Evolutionary conservation across 2,113 vertebrate genomes (phyloP).

Genomic region (Mesitornis unicolor): DNA sequence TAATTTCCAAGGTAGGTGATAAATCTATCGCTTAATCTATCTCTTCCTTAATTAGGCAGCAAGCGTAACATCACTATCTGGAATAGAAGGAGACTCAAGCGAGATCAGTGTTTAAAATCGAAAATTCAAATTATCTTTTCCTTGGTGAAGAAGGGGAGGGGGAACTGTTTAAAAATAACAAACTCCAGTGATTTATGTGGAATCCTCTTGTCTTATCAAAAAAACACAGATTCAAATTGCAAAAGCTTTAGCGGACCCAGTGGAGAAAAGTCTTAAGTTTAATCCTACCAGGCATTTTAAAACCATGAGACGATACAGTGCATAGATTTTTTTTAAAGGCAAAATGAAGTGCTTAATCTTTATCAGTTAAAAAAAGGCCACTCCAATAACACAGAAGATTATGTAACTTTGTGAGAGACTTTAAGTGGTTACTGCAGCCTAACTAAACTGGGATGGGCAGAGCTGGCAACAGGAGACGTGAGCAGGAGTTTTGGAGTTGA

Average conservation of each 20-base stretch:
- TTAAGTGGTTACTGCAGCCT: neutral
- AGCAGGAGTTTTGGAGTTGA: neutral
- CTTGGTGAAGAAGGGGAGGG: neutral
- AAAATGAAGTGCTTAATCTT: constrained; percentile 39
- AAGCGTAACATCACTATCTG: neutral
- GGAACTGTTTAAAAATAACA: constrained; percentile 11
- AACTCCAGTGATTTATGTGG: neutral
- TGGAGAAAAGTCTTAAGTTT: neutral
- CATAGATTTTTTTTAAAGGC: constrained; percentile 12
- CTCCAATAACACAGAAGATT: neutral
- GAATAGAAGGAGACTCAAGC: neutral
- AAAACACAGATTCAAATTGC: neutral
- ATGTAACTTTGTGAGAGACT: neutral
- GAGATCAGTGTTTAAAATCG: constrained; percentile 27
- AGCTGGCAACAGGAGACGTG: neutral
- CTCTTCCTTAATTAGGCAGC: constrained; percentile 33
- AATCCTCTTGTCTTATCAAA: constrained; percentile 16
- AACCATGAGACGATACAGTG: neutral
- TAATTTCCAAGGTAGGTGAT: constrained; percentile 2
- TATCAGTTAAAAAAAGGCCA: neutral
- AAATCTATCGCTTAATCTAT: neutral
- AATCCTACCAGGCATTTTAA: constrained; percentile 32
- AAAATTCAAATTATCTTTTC: constrained; percentile 15
- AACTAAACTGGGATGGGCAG: rapidly evolving
- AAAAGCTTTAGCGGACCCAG: neutral